Percentiles rank a stretch among this genome's conserved stretches.
phyloP scores from a whole-genome alignment of 2,888 invertebrate genomes.

The Erebia ligea region DNA sequence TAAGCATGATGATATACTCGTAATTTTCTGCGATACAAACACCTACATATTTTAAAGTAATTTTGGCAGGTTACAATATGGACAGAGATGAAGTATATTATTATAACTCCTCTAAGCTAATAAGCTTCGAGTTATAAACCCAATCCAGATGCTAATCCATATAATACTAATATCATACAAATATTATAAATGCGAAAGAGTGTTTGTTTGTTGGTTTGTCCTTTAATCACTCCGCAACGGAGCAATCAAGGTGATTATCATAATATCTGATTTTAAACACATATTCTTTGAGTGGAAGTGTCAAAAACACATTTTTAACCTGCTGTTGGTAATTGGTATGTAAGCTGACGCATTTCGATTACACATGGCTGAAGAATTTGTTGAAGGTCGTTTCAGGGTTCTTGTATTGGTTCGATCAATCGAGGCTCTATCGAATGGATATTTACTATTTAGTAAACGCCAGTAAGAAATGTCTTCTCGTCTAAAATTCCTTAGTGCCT shows the following conservation, averaged over 20 bases:
- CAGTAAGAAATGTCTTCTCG: too few species aligned
- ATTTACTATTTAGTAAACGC: background rate
- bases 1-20: background rate
- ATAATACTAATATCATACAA: too few species aligned
- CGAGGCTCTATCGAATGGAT: background rate
- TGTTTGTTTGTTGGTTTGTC: too few species aligned
- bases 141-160: too few species aligned
- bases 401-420: conserved; percentile 19
- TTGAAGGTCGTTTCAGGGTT: conserved; percentile 48
- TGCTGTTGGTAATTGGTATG: conserved; percentile 38
- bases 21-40: background rate
- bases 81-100: too few species aligned
- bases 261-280: conserved; percentile 21
- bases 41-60: background rate
- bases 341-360: conserved; percentile 50
- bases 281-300: conserved; percentile 42
- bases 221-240: too few species aligned
- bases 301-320: conserved; percentile 46
- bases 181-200: too few species aligned
- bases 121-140: too few species aligned
- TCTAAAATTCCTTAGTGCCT: too few species aligned
- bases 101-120: too few species aligned
- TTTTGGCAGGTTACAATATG: too few species aligned
- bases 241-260: too few species aligned
- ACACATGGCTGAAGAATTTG: conserved; percentile 49